phyloP scores from a whole-genome alignment of 2,797 vertebrate species.

The Rallus crepitans region DNA sequence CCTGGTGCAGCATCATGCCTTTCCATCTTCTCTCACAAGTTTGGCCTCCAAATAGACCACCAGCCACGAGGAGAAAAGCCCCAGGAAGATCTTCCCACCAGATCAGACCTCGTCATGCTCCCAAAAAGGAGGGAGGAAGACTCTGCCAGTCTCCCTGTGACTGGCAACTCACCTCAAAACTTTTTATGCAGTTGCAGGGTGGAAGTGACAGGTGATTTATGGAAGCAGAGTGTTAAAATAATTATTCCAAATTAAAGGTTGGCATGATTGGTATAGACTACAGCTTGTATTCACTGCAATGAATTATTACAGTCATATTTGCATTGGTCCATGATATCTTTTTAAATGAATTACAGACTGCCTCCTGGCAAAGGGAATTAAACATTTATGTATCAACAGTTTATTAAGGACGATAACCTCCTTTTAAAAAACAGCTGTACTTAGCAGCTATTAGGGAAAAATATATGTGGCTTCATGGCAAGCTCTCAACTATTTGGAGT shows the following conservation, averaged over 20 bases:
- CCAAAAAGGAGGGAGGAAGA: background rate
- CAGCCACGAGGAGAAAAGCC: background rate
- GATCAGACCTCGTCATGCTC: background rate
- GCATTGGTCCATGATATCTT: background rate
- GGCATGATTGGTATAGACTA: background rate
- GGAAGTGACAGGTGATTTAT: background rate
- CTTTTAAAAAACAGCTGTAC: background rate
- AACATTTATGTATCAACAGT: conserved; percentile 35
- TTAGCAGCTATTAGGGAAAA: background rate
- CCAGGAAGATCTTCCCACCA: background rate
- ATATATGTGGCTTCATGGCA: background rate
- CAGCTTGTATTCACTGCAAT: background rate
- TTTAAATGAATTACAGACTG: conserved; percentile 9
- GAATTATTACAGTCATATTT: conserved; percentile 9
- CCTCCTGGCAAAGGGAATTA: conserved; percentile 21
- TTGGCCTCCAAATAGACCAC: background rate
- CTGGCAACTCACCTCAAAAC: background rate
- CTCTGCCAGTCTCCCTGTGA: background rate
- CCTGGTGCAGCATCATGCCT: background rate
- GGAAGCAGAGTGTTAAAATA: background rate
- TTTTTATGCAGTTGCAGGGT: background rate
- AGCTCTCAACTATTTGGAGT: background rate
- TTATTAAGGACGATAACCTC: conserved; percentile 25
- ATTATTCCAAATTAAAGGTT: background rate
- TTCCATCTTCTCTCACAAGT: background rate